Percentiles rank a stretch among this genome's conserved stretches.
These are phyloP conservation scores for Allacma fusca DNA, from an alignment of 2,888 invertebrate genomes.

Conservation along the genomic window DNA sequence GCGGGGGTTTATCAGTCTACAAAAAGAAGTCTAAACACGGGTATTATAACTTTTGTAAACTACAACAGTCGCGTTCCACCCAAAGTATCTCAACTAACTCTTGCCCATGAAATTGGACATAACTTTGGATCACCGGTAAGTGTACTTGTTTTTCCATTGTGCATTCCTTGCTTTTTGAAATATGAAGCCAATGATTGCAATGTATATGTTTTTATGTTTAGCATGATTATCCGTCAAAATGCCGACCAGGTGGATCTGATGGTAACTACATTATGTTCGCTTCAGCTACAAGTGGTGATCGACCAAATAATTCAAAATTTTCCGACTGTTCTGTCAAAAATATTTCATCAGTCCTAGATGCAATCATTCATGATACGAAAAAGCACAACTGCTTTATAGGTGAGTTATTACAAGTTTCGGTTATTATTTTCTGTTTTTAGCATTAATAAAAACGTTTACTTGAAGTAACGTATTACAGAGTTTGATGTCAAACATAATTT, in stretches of 20 bases:
- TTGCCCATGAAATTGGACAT: constrained; percentile 98
- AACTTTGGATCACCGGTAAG: constrained; percentile 97
- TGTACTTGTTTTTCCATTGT: too few relatives aligned
- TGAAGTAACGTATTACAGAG: too few relatives aligned
- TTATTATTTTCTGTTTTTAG: too few relatives aligned
- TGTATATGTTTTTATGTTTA: constrained; percentile 63
- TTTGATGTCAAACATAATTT: too few relatives aligned
- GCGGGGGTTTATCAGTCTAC: constrained; percentile 94
- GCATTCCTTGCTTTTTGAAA: too few relatives aligned
- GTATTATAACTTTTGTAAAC: constrained; percentile 98
- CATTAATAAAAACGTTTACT: too few relatives aligned
- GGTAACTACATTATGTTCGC: constrained; percentile 99
- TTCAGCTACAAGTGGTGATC: constrained; percentile 97
- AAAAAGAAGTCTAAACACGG: constrained; percentile 94
- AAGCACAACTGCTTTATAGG: constrained; percentile 92
- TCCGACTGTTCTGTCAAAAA: constrained; percentile 93
- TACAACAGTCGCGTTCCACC: constrained; percentile 97
- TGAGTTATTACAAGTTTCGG: too few relatives aligned
- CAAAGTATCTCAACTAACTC: constrained; percentile 94
- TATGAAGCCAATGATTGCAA: too few relatives aligned
- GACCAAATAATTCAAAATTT: constrained; percentile 97
- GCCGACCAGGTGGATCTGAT: constrained; percentile 86
- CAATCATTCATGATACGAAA: constrained; percentile 81
- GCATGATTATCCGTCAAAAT: constrained; percentile 94
- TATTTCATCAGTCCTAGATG: constrained; percentile 92